Conservation (phyloP, 2,113 vertebrate species). For the Chaetops frenatus region DNA sequence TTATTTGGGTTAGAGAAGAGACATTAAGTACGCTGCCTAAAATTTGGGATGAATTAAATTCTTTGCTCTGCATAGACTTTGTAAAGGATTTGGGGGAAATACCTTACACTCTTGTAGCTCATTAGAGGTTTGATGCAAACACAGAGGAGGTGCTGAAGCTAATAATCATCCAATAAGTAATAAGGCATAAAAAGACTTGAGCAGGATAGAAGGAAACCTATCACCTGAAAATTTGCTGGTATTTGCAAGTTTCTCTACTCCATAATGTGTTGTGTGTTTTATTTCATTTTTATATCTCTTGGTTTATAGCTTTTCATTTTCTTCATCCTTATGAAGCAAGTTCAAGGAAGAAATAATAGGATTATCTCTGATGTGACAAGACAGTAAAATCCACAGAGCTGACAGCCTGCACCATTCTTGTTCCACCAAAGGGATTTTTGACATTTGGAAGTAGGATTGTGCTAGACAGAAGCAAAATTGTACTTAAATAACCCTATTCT, state of each 20-base stretch:
- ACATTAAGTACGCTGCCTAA: background rate
- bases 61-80: background rate
- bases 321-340: background rate
- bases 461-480: background rate
- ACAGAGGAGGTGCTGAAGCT: background rate
- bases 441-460: background rate
- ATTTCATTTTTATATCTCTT: background rate
- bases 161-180: background rate
- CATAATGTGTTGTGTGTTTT: background rate
- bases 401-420: background rate
- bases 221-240: background rate
- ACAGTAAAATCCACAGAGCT: background rate
- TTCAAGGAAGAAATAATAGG: conserved; percentile 25
- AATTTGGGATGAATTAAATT: background rate
- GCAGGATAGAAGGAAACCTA: background rate
- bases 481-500: background rate
- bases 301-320: conserved; percentile 38
- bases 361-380: conserved; percentile 37
- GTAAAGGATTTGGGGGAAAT: background rate
- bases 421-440: conserved; percentile 15
- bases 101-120: background rate
- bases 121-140: background rate
- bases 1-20: background rate
- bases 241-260: background rate
- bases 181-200: background rate